Base-by-base conservation (phyloP, 2,797 vertebrate species). In the Sebastes oblongus region DNA sequence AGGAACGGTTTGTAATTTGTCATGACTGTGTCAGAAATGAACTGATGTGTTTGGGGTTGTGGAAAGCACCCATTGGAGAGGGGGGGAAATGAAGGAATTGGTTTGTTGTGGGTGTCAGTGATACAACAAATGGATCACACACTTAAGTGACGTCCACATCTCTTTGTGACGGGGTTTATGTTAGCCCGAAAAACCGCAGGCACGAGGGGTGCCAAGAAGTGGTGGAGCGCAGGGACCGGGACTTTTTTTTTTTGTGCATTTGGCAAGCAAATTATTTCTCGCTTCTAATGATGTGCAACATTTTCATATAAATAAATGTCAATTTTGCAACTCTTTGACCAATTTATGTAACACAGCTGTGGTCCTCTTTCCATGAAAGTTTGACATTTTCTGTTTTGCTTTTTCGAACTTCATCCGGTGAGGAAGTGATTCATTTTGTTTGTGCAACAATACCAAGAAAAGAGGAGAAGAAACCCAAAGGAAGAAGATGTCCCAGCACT, bases 31-130 rank as follows among this genome's bases (percentile, higher is more conserved):
- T 93, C 89, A 88, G 80, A 88, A 80, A 78, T 85, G 81, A 90
- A 81, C 73, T 32, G 81, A 82, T 84, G 82, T 94, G 93, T 94
- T 93, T 93, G 86, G 79, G 74, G 78, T 92, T 89, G 84, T 77
- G 85, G 86, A 75, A 91, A 88, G 89, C 88, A 82, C 71, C 67
- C 46, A 78, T 2, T 69, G 72, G 55, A 32, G 24, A 10, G 42
- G 68, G 30, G 54, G 10, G 29, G 25, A 7, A 71, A 84, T 87
- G 71, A 86, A 69, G 72, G 65, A 80, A 76, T 77, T 39, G 54
- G 80, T 85, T 86, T 90, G 85, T 84, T 88, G 83, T 86, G 88
- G 85, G 85, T 86, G 85, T 85, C 75, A 81, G 39, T 75, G 81
- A 84, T 72, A 73, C 67, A 84, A 81, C 30, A 85, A 85, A 85